These are phyloP conservation scores for Eilema caniola DNA, from an alignment of 2,888 invertebrate species.

Conservation along the genomic window DNA sequence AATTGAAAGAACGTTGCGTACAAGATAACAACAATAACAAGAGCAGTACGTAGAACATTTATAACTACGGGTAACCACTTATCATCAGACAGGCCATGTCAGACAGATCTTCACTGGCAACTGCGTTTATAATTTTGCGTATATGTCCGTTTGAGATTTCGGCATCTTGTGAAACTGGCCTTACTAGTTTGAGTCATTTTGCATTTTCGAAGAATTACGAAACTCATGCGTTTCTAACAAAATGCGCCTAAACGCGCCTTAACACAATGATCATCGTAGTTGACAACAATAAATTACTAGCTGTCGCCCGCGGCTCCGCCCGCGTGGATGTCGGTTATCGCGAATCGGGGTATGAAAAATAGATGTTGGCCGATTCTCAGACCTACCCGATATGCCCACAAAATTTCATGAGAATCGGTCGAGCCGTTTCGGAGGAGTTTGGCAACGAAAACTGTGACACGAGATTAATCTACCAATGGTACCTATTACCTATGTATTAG, in stretches of 20 bases:
- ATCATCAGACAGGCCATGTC: neutral
- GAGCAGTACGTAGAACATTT: neutral
- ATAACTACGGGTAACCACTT: neutral
- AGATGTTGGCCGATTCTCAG: no score
- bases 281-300: neutral
- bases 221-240: neutral
- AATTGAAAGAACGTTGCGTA: neutral
- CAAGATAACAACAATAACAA: constrained; percentile 2
- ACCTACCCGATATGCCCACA: no score
- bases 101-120: neutral
- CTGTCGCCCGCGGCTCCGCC: no score
- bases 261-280: neutral
- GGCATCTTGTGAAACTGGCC: neutral
- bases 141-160: neutral
- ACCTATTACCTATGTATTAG: neutral
- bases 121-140: neutral
- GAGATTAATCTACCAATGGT: no score
- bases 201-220: neutral
- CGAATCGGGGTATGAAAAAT: no score
- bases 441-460: no score
- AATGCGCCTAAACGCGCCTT: neutral
- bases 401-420: no score
- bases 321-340: no score
- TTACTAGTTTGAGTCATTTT: neutral
- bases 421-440: no score